phyloP scores from a whole-genome alignment of 1,140 invertebrate species.

The Hyles euphorbiae region DNA sequence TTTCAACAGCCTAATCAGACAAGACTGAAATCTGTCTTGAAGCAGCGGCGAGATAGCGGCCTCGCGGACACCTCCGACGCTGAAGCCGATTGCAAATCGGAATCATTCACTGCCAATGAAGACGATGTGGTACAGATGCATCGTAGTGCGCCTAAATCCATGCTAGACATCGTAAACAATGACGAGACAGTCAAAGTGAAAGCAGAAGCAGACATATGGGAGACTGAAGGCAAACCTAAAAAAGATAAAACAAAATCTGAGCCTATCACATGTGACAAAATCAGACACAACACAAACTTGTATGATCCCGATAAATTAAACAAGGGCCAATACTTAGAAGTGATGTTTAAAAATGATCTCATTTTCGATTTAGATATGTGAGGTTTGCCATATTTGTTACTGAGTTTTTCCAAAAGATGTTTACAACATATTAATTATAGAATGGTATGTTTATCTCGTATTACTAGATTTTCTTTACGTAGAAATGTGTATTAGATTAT shows the following conservation, averaged over 20 bases:
- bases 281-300: conserved; percentile 59
- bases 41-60: conserved; percentile 63
- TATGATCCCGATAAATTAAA: conserved; percentile 66
- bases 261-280: conserved; percentile 45
- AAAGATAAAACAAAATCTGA: conserved; percentile 22
- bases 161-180: conserved; percentile 38
- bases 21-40: conserved; percentile 52
- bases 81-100: conserved; percentile 51
- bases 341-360: conserved; percentile 74
- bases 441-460: background rate
- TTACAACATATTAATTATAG: conserved; percentile 12
- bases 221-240: conserved; percentile 26
- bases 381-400: conserved; percentile 35
- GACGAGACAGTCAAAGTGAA: conserved; percentile 29
- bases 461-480: conserved; percentile 6
- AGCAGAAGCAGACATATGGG: conserved; percentile 38
- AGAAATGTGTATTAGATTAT: conserved; percentile 26
- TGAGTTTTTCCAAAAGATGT: conserved; percentile 15
- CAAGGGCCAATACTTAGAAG: conserved; percentile 69
- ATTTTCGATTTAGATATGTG: conserved; percentile 76
- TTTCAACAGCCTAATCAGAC: conserved; percentile 5
- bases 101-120: conserved; percentile 28
- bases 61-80: conserved; percentile 69
- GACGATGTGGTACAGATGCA: conserved; percentile 13
- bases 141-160: conserved; percentile 16